Base-by-base conservation (phyloP, 2,113 vertebrate genomes). In the Stercorarius parasiticus region DNA sequence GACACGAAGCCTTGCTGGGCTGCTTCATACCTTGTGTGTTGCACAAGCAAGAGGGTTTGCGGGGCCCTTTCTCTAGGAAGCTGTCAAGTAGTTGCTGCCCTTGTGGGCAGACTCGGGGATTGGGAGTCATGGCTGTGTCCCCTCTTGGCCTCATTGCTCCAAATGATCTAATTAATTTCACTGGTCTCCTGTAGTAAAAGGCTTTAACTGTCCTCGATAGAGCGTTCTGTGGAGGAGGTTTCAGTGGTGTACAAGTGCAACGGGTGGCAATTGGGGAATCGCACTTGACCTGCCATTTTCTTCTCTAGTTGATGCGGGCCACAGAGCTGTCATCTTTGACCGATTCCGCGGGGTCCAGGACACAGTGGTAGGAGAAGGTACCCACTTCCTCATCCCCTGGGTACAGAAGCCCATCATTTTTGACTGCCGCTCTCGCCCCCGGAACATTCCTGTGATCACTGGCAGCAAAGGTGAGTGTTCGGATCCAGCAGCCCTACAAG, bases 371-470 rank as follows among this genome's bases (percentile, higher is more conserved):
- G 99, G 99, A 9, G 99, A 99, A 94, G 99, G 99, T 2, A 99
- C 99, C 30, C 99, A 99, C 86, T 99, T 99, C 86, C 98, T 99
- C 58, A 99, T 99, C 94, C 99, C 99, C 18, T 99, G 99, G 99
- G 99, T 99, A 19, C 99, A 99, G 98, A 99, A 99, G 53, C 99
- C 99, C 8, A 99, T 99, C 78, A 97, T 99, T 92, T 99, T 99
- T 15, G 99, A 99, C 87, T 99, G 99, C 84, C 99, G 99, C 78
- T 99, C 99, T 36, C 99, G 99, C 32, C 99, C 99, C 61, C 99
- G 99, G 22, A 99, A 99, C 9, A 97, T 99, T 36, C 99, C 99
- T 0, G 99, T 99, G 26, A 98, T 99, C 97, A 99, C 99, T 15
- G 99, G 99, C 70, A 99, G 99, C 96, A 99, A 99, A 99, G 99